These are phyloP conservation scores for Alosa sapidissima DNA, from an alignment of 2,797 vertebrate genomes.

Conservation along the genomic window DNA sequence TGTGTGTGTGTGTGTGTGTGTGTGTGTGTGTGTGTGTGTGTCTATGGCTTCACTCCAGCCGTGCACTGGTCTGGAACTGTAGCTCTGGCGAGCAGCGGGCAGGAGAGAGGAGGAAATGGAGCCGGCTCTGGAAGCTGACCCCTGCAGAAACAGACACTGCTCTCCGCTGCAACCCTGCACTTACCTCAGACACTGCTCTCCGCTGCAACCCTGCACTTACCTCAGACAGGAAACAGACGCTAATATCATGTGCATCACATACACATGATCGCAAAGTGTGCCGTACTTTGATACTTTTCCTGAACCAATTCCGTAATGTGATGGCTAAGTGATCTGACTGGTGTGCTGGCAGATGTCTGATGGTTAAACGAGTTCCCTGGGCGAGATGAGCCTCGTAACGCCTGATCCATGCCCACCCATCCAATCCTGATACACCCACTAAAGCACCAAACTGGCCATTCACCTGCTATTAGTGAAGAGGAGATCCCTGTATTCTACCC, in stretches of 20 bases:
- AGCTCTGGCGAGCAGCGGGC: not conserved
- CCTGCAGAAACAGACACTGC: not conserved
- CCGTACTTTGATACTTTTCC: not conserved
- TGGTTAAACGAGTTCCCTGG: not conserved
- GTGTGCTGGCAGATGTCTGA: not conserved
- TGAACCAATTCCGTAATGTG: not conserved
- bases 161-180: not conserved
- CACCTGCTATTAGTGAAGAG: too few species aligned
- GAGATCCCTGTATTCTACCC: too few species aligned
- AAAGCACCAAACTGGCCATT: too few species aligned
- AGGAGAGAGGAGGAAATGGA: not conserved
- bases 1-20: too few species aligned
- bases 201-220: not conserved
- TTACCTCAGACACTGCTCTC: not conserved
- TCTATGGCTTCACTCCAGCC: not conserved
- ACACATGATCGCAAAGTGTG: not conserved
- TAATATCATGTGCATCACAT: not conserved
- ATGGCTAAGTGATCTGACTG: not conserved
- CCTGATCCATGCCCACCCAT: not conserved
- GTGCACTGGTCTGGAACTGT: not conserved
- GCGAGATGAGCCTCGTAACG: not conserved
- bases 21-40: too few species aligned
- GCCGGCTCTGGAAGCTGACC: not conserved
- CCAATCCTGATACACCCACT: not conserved
- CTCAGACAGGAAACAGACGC: not conserved